Conservation (phyloP, 2,888 invertebrate species). For the Yponomeuta evonymella region DNA sequence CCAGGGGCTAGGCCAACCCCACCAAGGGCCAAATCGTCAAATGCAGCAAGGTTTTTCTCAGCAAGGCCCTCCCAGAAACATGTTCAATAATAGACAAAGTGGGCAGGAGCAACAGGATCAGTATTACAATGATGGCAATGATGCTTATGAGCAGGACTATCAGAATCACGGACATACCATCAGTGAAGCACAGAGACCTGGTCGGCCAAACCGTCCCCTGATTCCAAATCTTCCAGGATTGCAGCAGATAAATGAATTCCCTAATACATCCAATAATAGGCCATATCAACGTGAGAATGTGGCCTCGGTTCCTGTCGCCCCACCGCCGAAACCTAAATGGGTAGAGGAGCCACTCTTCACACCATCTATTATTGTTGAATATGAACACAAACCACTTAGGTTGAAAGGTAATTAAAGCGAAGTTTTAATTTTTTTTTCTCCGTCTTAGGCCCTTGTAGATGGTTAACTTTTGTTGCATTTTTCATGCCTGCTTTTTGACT, state of each 20-base stretch:
- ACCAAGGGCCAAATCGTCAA: constrained; percentile 1
- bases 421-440: neutral
- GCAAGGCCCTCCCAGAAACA: constrained; percentile 2
- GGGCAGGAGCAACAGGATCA: constrained; percentile 31
- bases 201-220: constrained; percentile 27
- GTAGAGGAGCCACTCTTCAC: constrained; percentile 66
- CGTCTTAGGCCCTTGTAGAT: neutral
- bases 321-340: constrained; percentile 41
- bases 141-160: constrained; percentile 28
- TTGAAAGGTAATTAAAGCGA: constrained; percentile 62
- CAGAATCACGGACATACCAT: constrained; percentile 26
- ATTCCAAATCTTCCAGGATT: constrained; percentile 30
- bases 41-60: constrained; percentile 4
- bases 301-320: neutral
- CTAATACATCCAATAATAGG: constrained; percentile 20
- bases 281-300: constrained; percentile 1
- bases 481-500: neutral
- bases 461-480: too few species aligned
- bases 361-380: constrained; percentile 80
- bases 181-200: neutral
- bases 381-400: constrained; percentile 79
- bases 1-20: neutral
- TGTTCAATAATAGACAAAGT: constrained; percentile 6
- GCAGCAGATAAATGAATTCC: constrained; percentile 31
- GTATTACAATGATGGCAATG: constrained; percentile 36